These are phyloP conservation scores for Lepidocolaptes lacrymiger DNA, from an alignment of 2,797 vertebrate genomes.

Conservation along the genomic window DNA sequence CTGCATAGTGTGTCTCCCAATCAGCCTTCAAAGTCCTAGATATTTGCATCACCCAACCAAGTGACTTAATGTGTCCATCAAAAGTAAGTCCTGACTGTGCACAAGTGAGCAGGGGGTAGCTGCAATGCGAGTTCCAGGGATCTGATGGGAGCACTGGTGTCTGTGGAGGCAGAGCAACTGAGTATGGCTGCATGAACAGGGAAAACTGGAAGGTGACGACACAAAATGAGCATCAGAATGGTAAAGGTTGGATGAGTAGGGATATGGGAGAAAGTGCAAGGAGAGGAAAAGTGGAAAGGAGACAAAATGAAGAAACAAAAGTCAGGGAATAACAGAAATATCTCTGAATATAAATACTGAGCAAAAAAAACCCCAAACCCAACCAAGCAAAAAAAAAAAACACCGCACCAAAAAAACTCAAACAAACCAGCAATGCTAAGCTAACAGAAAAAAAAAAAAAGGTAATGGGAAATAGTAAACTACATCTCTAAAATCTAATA, in stretches of 20 bases:
- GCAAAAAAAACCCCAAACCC: background rate
- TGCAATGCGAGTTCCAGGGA: background rate
- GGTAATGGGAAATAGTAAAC: background rate
- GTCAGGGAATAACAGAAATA: background rate
- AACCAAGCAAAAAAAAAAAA: too few species aligned
- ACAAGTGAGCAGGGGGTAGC: background rate
- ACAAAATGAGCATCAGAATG: background rate
- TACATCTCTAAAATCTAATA: background rate
- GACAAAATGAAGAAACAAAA: background rate
- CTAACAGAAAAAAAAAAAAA: background rate
- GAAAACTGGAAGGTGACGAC: background rate
- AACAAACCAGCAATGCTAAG: background rate
- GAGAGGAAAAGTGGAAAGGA: background rate
- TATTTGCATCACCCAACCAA: background rate
- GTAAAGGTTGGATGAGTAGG: background rate
- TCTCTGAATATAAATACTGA: background rate
- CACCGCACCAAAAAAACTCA: too few species aligned
- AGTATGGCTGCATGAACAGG: accelerated
- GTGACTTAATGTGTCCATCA: background rate
- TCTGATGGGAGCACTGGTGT: accelerated
- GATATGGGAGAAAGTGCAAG: background rate
- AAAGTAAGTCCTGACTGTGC: background rate
- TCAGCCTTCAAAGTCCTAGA: background rate
- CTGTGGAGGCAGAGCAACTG: background rate
- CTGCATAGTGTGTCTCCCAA: background rate